phyloP scores from a whole-genome alignment of 2,113 vertebrate genomes.

The human (Homo sapiens) region GRCh38 chr2:120450001-120450500 shows the following conservation, averaged over 20 bases:
- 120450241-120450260: background rate
- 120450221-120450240: background rate
- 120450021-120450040: background rate
- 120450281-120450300: background rate
- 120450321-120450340: background rate
- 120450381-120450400: background rate
- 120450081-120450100: background rate
- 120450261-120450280: background rate
- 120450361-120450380: background rate
- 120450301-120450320: background rate
- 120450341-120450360: background rate
- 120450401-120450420: background rate
- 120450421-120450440: background rate
- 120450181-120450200: background rate
- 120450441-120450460: background rate
- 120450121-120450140: rapidly evolving
- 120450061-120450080: background rate
- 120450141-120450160: background rate
- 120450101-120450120: background rate
- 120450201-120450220: background rate
- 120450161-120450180: background rate
- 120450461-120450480: background rate
- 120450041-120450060: background rate
- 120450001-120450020: background rate
- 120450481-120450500: background rate